These are phyloP conservation scores for Antheraea assamensis DNA, from an alignment of 2,888 invertebrate genomes.

Conservation along the genomic window DNA sequence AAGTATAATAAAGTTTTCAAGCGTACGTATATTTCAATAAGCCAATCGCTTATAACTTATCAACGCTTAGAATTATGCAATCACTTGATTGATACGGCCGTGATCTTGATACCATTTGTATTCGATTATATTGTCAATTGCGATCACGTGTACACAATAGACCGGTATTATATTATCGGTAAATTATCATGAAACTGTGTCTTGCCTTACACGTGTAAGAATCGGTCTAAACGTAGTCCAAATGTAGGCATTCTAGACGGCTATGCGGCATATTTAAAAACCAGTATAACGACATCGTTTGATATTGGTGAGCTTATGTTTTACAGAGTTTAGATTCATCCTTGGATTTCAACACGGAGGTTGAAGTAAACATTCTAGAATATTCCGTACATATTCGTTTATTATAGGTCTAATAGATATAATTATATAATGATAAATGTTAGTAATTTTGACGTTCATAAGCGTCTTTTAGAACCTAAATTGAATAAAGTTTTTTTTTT, in stretches of 20 bases:
- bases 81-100: constrained; percentile 49
- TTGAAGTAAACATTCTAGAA: not conserved
- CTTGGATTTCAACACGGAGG: not conserved
- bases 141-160: constrained; percentile 21
- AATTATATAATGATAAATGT: too few relatives aligned
- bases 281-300: not conserved
- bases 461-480: too few relatives aligned
- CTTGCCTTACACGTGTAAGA: constrained; percentile 16
- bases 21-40: constrained; percentile 10
- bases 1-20: not conserved
- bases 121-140: constrained; percentile 51
- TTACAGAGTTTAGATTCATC: not conserved
- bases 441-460: too few relatives aligned
- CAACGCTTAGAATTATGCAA: constrained; percentile 41
- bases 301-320: not conserved
- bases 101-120: constrained; percentile 66
- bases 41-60: constrained; percentile 32
- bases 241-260: not conserved
- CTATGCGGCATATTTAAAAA: not conserved
- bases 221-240: not conserved
- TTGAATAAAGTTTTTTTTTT: too few relatives aligned
- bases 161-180: constrained; percentile 6
- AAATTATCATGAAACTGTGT: constrained; percentile 9
- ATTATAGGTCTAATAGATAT: too few relatives aligned
- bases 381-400: not conserved